Base-by-base conservation (phyloP, 2,797 vertebrate genomes). In the Gambelia wislizenii region DNA sequence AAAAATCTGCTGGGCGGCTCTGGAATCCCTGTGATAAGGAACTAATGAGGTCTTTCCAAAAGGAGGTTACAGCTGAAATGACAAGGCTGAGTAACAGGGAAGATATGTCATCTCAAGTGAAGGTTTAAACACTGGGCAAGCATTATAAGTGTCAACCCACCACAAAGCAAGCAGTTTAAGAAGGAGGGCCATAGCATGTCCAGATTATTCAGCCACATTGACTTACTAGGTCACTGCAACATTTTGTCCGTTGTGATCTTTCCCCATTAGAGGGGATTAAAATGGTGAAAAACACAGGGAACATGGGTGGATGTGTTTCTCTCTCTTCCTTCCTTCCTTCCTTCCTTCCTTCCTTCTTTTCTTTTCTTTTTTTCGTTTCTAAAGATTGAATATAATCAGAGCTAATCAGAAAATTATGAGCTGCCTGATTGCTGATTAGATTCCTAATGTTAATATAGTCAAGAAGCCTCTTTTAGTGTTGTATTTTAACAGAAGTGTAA, bases 371-470 rank as follows among this genome's bases (percentile, higher is more conserved):
- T 87, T 49, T n/a, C 47, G 92, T 89, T 97, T 96, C 95, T 95
- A 86, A 94, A 97, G 95, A 93, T 96, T 97, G 95, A 95, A 95
- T 95, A 97, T 98, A 97, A 97, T 97, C 97, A 97, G 96, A 97
- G 96, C 97, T 98, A 98, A 98, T 98, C 97, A 98, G 97, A 97
- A 97, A 97, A 98, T 98, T 97, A 97, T 97, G 97, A 98, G 96
- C 96, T 97, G 97, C 96, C 96, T 97, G 97, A 98, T 98, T 98
- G 97, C 97, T 97, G 97, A 98, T 98, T 98, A 97, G 97, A 97
- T 97, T 97, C 94, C 97, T 97, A 97, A 97, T 98, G 97, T 97
- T 97, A 98, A 98, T 97, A 97, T 97, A 97, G 97, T 97, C 95
- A 96, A 97, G 97, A 97, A 97, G 97, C 96, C 96, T 96, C 97